These are phyloP conservation scores for Neodontobutis hainanensis DNA, from an alignment of 2,113 vertebrate species.

Conservation along the genomic window DNA sequence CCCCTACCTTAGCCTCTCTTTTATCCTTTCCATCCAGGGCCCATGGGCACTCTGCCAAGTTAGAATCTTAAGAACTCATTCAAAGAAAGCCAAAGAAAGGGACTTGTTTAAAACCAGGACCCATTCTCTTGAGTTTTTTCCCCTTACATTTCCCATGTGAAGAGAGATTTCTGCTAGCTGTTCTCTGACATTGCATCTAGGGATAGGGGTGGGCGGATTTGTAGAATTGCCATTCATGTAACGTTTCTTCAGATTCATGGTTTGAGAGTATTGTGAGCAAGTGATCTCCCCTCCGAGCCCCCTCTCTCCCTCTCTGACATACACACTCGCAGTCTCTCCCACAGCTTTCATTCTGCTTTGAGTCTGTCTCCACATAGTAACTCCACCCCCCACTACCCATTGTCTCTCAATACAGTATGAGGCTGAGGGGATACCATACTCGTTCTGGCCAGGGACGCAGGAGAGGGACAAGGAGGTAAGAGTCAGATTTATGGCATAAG, in stretches of 20 bases:
- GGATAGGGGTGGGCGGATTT: not conserved
- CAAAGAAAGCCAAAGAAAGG: constrained; percentile 73
- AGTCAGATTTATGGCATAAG: constrained; percentile 56
- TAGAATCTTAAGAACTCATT: constrained; percentile 81
- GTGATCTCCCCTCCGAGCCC: constrained; percentile 53
- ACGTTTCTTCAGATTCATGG: constrained; percentile 66
- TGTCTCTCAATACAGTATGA: constrained; percentile 77
- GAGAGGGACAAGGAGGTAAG: constrained; percentile 68
- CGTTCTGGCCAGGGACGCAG: constrained; percentile 62
- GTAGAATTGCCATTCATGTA: constrained; percentile 70
- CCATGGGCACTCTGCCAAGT: constrained; percentile 77
- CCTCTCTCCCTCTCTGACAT: constrained; percentile 21
- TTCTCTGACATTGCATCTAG: constrained; percentile 59
- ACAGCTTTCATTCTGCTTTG: constrained; percentile 64
- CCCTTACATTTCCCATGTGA: constrained; percentile 71
- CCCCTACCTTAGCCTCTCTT: constrained; percentile 70
- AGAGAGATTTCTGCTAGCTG: constrained; percentile 61
- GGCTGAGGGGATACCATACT: constrained; percentile 71
- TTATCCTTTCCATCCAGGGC: constrained; percentile 75
- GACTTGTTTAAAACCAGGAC: constrained; percentile 72
- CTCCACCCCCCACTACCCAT: constrained; percentile 72
- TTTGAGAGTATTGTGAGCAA: constrained; percentile 61
- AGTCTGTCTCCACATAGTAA: constrained; percentile 62
- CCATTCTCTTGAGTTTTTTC: constrained; percentile 67
- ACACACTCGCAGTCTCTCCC: constrained; percentile 32